Base-by-base conservation (phyloP, 2,888 invertebrate genomes). In the Pristionchus maxplancki region DNA sequence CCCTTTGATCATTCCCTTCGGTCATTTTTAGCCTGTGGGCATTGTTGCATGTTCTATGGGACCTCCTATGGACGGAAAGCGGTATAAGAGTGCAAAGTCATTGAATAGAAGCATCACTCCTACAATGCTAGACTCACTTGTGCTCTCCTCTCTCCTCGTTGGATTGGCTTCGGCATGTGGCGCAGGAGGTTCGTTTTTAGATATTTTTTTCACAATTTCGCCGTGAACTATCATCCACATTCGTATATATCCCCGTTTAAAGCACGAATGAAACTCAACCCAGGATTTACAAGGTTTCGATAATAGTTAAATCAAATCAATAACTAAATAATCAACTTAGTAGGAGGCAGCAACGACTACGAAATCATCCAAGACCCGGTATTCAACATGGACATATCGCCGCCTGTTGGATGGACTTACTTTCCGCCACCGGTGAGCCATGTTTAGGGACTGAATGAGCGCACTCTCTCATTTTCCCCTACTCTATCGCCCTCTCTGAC, bases 341-440 rank as follows among this genome's bases (percentile, higher is more conserved):
- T 48, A 4, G 86, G 87, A 2, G 83, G 86, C 71, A 89, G 88
- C 5, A 89, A 90, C 28, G 91, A 91, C 53, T 89, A 90, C 74
- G 90, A 91, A 71, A 91, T 89, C 85, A 89, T 92, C 48, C 86
- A 90, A 67, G 90, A 91, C 81, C 92, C 92, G 6, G 91, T 90
- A 17, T 92, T 92, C 90, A 88, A 89, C n/a, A 91, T 92, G 92
- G 88, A 91, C 64, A 89, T 92, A n/a, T 90, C 90, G 50, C 92
- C 92, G 2, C 91, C 92, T 15, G 90, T 92, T 34, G 91, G 91
- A 34, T 92, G 92, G 92, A 92, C 92, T 2, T 92, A 90, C 78
- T 92, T 92, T 87, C 92, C 92, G 15, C 50, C 48, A 2, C 89
- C 89, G 58, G 89, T 89, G 20, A 67, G 67, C 20, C n/a, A n/a